These are phyloP conservation scores for Spodoptera exigua DNA, from an alignment of 2,888 invertebrate genomes.

Conservation along the genomic window DNA sequence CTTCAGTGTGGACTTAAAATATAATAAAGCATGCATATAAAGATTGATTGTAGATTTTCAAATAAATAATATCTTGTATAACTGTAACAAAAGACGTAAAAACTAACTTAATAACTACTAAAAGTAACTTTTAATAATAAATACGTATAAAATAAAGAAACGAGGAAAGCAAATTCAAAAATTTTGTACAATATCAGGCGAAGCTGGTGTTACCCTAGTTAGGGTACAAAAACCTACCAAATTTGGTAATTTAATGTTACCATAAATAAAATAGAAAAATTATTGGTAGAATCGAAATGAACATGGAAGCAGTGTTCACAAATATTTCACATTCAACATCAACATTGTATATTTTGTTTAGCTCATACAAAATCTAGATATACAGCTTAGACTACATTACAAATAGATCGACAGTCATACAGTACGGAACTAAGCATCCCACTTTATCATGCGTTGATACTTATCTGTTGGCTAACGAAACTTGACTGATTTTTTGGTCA, in stretches of 20 bases:
- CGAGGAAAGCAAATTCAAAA: neutral
- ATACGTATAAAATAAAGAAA: neutral
- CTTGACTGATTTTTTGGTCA: too few relatives aligned
- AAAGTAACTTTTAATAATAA: neutral
- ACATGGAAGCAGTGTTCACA: slow-evolving; percentile 45
- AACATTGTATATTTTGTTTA: slow-evolving; percentile 83
- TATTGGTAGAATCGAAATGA: slow-evolving; percentile 32
- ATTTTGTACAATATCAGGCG: slow-evolving; percentile 25
- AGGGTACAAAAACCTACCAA: too few relatives aligned
- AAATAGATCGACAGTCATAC: slow-evolving; percentile 77
- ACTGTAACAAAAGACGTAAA: too few relatives aligned
- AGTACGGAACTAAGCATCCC: slow-evolving; percentile 58
- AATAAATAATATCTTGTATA: too few relatives aligned
- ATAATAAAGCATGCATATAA: neutral
- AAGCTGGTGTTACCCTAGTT: neutral
- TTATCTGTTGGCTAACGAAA: too few relatives aligned
- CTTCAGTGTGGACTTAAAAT: too few relatives aligned
- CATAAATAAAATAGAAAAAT: too few relatives aligned
- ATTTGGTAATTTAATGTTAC: too few relatives aligned
- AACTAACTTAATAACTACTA: neutral
- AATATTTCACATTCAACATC: slow-evolving; percentile 63
- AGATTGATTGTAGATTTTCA: neutral
- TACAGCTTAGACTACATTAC: slow-evolving; percentile 72
- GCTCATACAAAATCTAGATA: slow-evolving; percentile 87
- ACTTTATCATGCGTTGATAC: slow-evolving; percentile 40